Evolutionary conservation across 2,113 vertebrate genomes (phyloP), one percentile per base, ranked within the genome.

Genomic region (Archocentrus centrarchus): DNA sequence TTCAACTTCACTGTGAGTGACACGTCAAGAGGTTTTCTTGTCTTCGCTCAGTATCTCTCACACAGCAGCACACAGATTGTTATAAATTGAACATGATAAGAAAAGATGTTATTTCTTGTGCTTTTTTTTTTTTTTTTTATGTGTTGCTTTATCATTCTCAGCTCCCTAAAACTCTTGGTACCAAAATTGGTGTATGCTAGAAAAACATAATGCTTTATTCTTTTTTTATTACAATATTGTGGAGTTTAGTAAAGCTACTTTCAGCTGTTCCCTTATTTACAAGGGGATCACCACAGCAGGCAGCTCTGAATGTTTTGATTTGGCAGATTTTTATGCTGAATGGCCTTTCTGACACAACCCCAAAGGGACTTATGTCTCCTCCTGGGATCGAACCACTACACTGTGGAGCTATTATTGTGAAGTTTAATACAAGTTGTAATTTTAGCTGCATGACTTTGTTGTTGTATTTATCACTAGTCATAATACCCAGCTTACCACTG

Each of bases 81-180:
- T 55, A 55, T 73, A 55, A 73, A 73, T 73, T 55, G 68, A 73
- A 55, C 14, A 73, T 55, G 68, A 73, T 73, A 73, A 35, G 68
- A 55, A 30, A 73, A 73, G 47, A 73, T 13, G 22, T 53, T 53
- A 53, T 4, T 73, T 35, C 17, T 73, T 55, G 47, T 73, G 68
- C 68, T 55, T 30, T 73, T 73, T 73, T 73, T 1, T 53, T 53
- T 30, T 30, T 30, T 30, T 30, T 30, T 30, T 3, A 30, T 14
- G 24, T 20, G 17, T 73, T 53, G 66, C 66, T 73, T 73, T 32
- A 73, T 53, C 44, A 32, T 73, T 8, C 44, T 32, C 44, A 8
- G 50, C 44, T 73, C 10, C 50, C 20, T 73, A 32, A 2, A 50
- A 47, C 17, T 53, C 17, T 20, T 53, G 44, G 58, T 59, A 59